Evolutionary conservation across 1,140 invertebrate genomes (phyloP).

Genomic region (Xylocopa sonorina): DNA sequence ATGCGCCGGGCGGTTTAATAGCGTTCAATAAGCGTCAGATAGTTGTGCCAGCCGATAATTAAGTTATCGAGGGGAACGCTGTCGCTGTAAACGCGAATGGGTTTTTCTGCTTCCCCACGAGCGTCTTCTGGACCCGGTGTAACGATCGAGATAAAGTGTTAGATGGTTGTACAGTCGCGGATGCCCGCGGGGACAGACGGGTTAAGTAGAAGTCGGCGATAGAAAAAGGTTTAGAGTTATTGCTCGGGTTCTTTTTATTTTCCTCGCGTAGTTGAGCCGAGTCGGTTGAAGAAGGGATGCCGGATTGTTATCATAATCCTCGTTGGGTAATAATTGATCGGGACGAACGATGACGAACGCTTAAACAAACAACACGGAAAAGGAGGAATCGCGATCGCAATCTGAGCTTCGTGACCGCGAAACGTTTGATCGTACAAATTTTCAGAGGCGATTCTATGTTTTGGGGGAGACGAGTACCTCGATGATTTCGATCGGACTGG

Average conservation of each 20-base stretch:
- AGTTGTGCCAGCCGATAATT: not conserved
- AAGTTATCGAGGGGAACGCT: not conserved
- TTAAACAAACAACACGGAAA: slow-evolving; percentile 27
- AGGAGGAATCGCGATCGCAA: slow-evolving; percentile 13
- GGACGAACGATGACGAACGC: slow-evolving; percentile 15
- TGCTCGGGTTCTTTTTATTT: not conserved
- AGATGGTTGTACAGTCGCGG: not conserved
- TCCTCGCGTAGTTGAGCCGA: not conserved
- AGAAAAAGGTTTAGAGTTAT: not conserved
- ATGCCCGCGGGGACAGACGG: not conserved
- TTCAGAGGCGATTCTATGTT: not conserved
- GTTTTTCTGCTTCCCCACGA: not conserved
- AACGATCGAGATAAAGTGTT: not conserved
- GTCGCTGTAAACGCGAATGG: not conserved
- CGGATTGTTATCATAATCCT: slow-evolving; percentile 14
- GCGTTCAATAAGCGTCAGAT: slow-evolving; percentile 13
- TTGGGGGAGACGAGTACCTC: not conserved
- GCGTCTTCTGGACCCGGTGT: too few species aligned
- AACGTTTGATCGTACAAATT: slow-evolving; percentile 17
- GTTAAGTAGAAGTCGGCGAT: not conserved
- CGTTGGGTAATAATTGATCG: slow-evolving; percentile 35
- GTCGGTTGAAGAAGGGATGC: not conserved
- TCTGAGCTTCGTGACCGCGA: slow-evolving; percentile 25
- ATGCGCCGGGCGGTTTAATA: not conserved
- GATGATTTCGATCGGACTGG: not conserved